Conservation (phyloP, 2,113 vertebrate species). For the Mus pahari region DNA sequence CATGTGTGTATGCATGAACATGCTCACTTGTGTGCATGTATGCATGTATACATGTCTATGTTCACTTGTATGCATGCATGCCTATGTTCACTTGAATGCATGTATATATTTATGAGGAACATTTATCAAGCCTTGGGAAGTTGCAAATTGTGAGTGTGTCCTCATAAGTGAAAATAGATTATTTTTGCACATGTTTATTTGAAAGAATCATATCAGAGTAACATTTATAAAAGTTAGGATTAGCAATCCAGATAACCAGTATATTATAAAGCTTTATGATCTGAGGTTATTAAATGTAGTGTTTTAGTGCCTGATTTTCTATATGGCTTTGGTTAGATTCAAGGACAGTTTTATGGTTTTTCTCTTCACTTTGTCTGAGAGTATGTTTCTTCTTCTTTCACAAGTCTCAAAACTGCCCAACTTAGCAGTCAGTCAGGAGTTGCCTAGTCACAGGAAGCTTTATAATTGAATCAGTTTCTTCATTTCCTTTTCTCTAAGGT, state of each 20-base stretch:
- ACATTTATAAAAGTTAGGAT: background rate
- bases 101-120: background rate
- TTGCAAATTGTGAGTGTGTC: background rate
- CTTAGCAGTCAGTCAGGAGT: background rate
- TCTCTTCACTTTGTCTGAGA: background rate
- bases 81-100: no score
- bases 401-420: conserved; percentile 22
- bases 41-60: background rate
- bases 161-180: background rate
- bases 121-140: background rate
- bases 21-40: background rate
- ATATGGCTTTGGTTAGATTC: background rate
- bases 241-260: background rate
- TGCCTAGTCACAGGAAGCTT: conserved; percentile 10
- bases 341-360: background rate
- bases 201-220: background rate
- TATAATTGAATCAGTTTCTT: background rate
- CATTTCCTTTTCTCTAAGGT: background rate
- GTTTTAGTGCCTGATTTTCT: background rate
- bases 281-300: background rate
- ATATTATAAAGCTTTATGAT: conserved; percentile 4
- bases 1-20: no score
- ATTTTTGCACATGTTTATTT: background rate
- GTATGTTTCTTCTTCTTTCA: background rate
- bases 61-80: background rate